A percentile compares a stretch with the other conserved stretches of the same genome.
Evolutionary conservation across 2,113 vertebrate species (phyloP).

Genomic region (Anhinga rufa): DNA sequence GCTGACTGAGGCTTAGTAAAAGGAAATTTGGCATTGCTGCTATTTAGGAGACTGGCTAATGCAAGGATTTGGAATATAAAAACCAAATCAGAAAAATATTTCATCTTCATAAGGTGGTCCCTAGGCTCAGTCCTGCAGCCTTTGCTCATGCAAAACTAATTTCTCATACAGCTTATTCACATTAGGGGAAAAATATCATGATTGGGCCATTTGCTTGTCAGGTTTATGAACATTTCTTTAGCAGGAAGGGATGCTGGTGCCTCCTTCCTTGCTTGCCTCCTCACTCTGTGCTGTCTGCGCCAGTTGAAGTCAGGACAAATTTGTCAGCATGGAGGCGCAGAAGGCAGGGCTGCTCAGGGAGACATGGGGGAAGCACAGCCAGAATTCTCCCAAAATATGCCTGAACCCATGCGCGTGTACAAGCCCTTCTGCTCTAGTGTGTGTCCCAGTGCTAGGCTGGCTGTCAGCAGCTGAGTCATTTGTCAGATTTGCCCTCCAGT

Average conservation of each 20-base stretch:
- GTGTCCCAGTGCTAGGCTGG: neutral
- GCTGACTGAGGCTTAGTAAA: conserved; percentile 7
- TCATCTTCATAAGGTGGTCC: neutral
- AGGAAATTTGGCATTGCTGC: conserved; percentile 32
- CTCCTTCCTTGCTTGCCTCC: neutral
- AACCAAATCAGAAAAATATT: conserved; percentile 18
- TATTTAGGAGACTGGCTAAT: conserved; percentile 20
- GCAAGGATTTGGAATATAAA: conserved; percentile 19
- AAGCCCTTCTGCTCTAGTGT: neutral
- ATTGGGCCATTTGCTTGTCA: neutral
- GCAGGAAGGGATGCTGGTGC: accelerated
- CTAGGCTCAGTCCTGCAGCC: neutral
- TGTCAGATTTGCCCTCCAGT: neutral
- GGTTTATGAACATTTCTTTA: neutral
- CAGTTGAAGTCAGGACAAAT: accelerated
- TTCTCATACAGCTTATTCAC: neutral
- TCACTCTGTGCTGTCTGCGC: neutral
- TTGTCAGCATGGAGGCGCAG: neutral
- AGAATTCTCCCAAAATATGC: neutral
- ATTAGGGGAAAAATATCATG: neutral
- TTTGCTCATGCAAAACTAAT: neutral
- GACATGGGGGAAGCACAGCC: neutral
- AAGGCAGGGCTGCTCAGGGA: neutral
- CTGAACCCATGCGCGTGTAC: accelerated
- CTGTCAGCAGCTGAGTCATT: neutral